Base-by-base conservation (phyloP, 1,140 invertebrate species). In the Drosophila punjabiensis region DNA sequence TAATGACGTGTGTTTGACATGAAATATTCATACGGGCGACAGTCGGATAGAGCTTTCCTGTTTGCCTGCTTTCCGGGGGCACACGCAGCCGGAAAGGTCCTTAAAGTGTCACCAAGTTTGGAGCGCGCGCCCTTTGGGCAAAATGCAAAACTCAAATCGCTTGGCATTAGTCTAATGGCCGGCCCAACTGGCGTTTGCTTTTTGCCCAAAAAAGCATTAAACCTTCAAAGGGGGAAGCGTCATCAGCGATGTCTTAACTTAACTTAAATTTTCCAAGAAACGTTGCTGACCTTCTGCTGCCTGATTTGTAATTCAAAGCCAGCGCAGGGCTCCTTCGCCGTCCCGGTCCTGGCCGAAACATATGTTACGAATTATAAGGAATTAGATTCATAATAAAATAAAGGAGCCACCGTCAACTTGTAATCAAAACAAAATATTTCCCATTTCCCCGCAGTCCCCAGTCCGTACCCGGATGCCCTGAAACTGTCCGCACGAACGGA, bases 321-420 rank as follows among this genome's bases (percentile, higher is more conserved):
- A 86, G 86, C 79, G 53, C 53, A 35, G 71, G 79, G 76, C 67
- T 56, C 45, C 43, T 47, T 24, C 30, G 30, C 16, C 8, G 39
- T 50, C 50, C 39, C 50, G 39, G 48, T 10, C 63, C 33, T 14
- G 69, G 59, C 32, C 47, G 81, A 73, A 90, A 81, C 86, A 90
- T 90, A 90, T 90, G 87, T 83, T 90, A 78, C 87, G 87, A 90
- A 90, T 90, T 90, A 90, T 90, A 90, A 91, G 86, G 87, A 90
- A 90, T 90, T 90, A 90, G 86, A 90, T 90, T 90, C 87, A 90
- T 90, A 90, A 90, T 90, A 90, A 90, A 91, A 90, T 90, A 86
- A 90, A 82, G 87, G 76, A 77, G 87, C 87, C 77, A 75, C 62
- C 81, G 66, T 79, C 86, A 73, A 82, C 58, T 64, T 90, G 86